Base-by-base conservation (phyloP, 2,888 invertebrate genomes). In the Cataglyphis livida region DNA sequence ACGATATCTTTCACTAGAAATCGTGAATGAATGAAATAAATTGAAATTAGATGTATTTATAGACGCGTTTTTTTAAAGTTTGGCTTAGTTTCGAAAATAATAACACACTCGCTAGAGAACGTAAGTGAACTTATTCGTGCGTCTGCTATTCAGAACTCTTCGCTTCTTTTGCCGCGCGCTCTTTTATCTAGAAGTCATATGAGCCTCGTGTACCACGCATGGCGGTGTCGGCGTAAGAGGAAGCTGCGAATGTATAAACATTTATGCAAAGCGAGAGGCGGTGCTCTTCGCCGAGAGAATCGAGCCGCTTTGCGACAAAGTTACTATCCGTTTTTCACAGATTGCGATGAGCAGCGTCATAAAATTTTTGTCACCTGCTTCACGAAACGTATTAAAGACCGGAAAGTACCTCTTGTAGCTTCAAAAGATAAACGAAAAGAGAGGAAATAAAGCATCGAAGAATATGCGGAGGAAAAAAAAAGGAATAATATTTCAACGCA, bases 201-300 rank as follows among this genome's bases (percentile, higher is more conserved):
- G 81, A 85, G 82, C 48, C 79, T 44, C 76, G 81, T 71, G 70
- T 62, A 79, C 81, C 62, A 32, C 73, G n/a, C 68, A 57, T 28
- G 71, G n/a, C 41, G 61, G 10, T 66, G 73, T 59, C 25, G 64
- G 64, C 76, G 79, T 62, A 66, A 86, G 84, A 89, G 85, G 85
- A 84, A 87, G 83, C 85, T 57, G 57, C 84, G 87, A 84, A 84
- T 84, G 87, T 87, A 84, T 87, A 87, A 88, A 89, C 88, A 87
- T 89, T 89, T 88, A 88, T 83, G 88, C 84, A 86, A 89, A 86
- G 64, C 81, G 71, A 66, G 74, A 64, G 64, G 48, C 70, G 35
- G 59, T 21, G 73, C 74, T 76, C 74, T 76, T 68, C 61, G 62
- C 62, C 59, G 61, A 81, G 64, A 74, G 83, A 88, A 65, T 25